These are phyloP conservation scores for Aspidiotus rigidus DNA, from an alignment of 2,888 invertebrate species.

Conservation along the genomic window DNA sequence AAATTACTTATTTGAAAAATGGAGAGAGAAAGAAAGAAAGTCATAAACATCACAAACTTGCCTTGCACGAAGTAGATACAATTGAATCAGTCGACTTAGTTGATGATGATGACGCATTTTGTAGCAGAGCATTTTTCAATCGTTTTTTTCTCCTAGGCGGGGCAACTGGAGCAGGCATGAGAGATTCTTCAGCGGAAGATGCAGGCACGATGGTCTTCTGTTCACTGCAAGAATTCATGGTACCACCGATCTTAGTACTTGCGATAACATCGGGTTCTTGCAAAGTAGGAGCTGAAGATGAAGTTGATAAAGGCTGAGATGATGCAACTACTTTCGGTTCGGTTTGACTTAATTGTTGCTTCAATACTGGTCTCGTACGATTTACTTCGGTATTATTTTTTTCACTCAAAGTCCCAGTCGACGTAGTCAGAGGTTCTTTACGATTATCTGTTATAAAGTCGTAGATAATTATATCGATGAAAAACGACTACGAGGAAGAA, in stretches of 20 bases:
- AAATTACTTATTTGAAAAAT: neutral
- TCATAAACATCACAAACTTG: neutral
- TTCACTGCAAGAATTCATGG: conserved; percentile 37
- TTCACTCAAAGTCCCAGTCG: conserved; percentile 24
- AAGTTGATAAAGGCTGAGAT: neutral
- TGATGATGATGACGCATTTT: conserved; percentile 3
- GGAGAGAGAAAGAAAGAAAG: neutral
- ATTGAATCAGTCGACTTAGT: conserved; percentile 7
- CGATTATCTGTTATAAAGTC: conserved; percentile 16
- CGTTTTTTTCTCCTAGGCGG: conserved; percentile 69
- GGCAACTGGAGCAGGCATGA: conserved; percentile 48
- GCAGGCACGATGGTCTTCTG: conserved; percentile 42
- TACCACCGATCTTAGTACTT: conserved; percentile 62
- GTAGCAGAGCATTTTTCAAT: conserved; percentile 9
- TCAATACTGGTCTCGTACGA: neutral
- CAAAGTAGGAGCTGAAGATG: conserved; percentile 41
- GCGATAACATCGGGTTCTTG: conserved; percentile 88
- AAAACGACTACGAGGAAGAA: neutral
- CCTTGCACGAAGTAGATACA: conserved; percentile 10
- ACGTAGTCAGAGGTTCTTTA: conserved; percentile 21
- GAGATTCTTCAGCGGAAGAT: conserved; percentile 35
- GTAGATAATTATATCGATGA: too few relatives aligned
- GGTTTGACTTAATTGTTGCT: conserved; percentile 5
- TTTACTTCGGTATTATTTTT: neutral
- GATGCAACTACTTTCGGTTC: neutral